Percentiles rank a stretch among this genome's conserved stretches.
Evolutionary conservation across 2,797 vertebrate species (phyloP).

Genomic region (Brachyalestes nurse): DNA sequence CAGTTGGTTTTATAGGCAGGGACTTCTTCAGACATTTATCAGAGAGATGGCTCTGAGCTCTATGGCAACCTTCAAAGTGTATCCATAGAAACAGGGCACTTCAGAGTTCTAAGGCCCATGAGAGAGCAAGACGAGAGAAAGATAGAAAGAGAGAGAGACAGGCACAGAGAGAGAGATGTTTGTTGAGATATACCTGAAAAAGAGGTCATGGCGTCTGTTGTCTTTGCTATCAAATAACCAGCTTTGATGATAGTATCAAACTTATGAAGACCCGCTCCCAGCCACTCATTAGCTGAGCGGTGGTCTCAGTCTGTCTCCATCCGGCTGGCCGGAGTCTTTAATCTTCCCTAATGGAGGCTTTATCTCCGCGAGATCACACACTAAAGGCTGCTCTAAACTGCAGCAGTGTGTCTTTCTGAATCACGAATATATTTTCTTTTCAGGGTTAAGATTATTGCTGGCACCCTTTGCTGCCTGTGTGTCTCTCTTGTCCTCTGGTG

Average conservation of each 20-base stretch:
- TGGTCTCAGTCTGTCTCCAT: conserved; percentile 43
- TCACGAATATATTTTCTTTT: not conserved
- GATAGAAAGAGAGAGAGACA: conserved; percentile 4
- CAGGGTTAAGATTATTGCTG: not conserved
- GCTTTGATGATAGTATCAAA: conserved; percentile 16
- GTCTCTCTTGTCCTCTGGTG: not conserved
- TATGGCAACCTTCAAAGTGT: conserved; percentile 59
- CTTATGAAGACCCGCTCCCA: not conserved
- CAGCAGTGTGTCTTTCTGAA: not conserved
- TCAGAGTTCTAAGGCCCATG: conserved; percentile 8
- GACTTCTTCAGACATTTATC: conserved; percentile 51
- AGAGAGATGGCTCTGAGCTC: conserved; percentile 53
- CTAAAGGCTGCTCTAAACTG: not conserved
- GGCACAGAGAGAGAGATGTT: conserved; percentile 1
- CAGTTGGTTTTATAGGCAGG: conserved; percentile 15
- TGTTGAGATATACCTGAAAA: not conserved
- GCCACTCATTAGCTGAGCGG: conserved; percentile 17
- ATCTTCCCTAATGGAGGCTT: conserved; percentile 57
- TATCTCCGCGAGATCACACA: conserved; percentile 49
- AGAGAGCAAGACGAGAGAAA: not conserved
- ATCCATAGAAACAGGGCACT: conserved; percentile 61
- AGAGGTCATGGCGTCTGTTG: not conserved
- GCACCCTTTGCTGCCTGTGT: not conserved
- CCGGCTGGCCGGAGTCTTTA: conserved; percentile 37
- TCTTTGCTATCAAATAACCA: not conserved